phyloP scores from a whole-genome alignment of 2,888 invertebrate genomes.

The Lasioglossum malachurum region DNA sequence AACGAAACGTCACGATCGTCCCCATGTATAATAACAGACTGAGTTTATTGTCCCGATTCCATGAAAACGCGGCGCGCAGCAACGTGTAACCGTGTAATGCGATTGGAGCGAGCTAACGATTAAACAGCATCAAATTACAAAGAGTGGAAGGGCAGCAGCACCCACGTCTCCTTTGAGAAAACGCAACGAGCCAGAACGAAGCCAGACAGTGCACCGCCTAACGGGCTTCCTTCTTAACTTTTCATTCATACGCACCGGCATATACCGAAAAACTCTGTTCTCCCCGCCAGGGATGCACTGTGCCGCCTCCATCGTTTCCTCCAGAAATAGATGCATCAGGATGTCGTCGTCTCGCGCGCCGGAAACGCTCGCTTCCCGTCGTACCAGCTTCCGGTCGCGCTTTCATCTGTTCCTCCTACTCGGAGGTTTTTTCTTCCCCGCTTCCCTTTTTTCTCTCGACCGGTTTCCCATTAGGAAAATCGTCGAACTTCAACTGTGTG shows the following conservation, averaged over 20 bases:
- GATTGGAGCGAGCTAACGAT: conserved; percentile 45
- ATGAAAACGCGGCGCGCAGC: conserved; percentile 30
- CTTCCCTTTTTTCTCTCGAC: neutral
- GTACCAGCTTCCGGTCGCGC: conserved; percentile 51
- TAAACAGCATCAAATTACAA: conserved; percentile 58
- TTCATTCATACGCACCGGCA: conserved; percentile 59
- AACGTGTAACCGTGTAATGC: conserved; percentile 31
- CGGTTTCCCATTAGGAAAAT: neutral
- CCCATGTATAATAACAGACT: conserved; percentile 7
- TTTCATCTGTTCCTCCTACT: conserved; percentile 14
- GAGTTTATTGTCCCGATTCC: conserved; percentile 33
- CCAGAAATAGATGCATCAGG: conserved; percentile 67
- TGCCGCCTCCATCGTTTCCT: conserved; percentile 27
- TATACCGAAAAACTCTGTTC: conserved; percentile 24
- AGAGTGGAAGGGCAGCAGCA: conserved; percentile 34
- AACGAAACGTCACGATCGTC: too few species aligned
- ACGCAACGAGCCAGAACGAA: conserved; percentile 60
- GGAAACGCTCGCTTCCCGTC: conserved; percentile 69
- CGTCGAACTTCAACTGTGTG: neutral
- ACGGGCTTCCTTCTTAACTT: conserved; percentile 53
- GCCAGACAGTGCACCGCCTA: conserved; percentile 42
- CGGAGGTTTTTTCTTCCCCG: neutral
- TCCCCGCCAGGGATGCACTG: conserved; percentile 4
- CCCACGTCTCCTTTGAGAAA: conserved; percentile 60
- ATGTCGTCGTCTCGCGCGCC: conserved; percentile 55